These are phyloP conservation scores for Ophion slaviceki DNA, from an alignment of 2,888 invertebrate genomes.

Conservation along the genomic window DNA sequence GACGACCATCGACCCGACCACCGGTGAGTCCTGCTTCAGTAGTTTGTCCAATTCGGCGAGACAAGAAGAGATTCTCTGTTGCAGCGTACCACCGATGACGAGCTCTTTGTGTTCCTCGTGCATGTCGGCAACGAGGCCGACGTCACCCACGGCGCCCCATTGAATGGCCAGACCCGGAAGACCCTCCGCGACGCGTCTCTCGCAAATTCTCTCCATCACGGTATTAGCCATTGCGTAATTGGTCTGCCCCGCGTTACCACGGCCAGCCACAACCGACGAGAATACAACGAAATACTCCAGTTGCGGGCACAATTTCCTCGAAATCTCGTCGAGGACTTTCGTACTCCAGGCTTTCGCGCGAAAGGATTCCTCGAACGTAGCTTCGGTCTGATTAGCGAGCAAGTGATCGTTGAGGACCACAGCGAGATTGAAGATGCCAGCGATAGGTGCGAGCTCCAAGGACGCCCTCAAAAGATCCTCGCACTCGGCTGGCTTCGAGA, in stretches of 20 bases:
- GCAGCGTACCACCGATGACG: constrained; percentile 92
- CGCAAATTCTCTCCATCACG: constrained; percentile 86
- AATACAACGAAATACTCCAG: constrained; percentile 87
- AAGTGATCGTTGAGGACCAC: constrained; percentile 85
- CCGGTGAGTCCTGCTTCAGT: constrained; percentile 86
- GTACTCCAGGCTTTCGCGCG: constrained; percentile 87
- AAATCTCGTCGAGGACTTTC: constrained; percentile 84
- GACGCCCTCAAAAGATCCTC: constrained; percentile 87
- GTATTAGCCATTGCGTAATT: constrained; percentile 87
- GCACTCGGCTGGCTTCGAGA: constrained; percentile 89
- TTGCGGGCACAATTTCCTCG: constrained; percentile 84
- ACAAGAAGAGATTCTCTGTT: constrained; percentile 94
- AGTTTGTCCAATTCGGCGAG: constrained; percentile 90
- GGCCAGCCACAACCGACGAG: constrained; percentile 87
- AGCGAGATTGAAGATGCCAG: constrained; percentile 88
- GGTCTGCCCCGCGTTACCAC: constrained; percentile 88
- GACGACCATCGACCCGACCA: constrained; percentile 93
- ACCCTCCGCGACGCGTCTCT: constrained; percentile 83
- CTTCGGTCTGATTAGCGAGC: constrained; percentile 85
- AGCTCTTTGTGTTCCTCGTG: constrained; percentile 88
- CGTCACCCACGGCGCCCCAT: constrained; percentile 88
- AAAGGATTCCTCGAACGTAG: constrained; percentile 84
- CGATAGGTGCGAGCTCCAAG: constrained; percentile 84
- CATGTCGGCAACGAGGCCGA: constrained; percentile 92
- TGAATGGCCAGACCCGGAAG: constrained; percentile 86